Evolutionary conservation across 1,140 invertebrate species (phyloP).

Genomic region (Acromyrmex echinatior): DNA sequence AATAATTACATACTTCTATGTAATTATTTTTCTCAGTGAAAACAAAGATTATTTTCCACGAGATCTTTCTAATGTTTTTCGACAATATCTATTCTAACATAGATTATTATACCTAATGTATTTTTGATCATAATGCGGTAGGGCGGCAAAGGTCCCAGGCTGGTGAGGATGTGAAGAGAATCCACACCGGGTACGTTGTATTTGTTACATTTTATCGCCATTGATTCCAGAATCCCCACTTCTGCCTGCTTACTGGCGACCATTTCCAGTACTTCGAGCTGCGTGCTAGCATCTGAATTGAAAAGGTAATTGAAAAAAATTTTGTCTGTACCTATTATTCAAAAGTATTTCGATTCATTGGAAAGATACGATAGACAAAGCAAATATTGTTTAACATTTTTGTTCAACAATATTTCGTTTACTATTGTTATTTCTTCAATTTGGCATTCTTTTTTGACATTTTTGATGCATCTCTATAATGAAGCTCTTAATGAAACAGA

Average conservation of each 20-base stretch:
- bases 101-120: slow-evolving; percentile 82
- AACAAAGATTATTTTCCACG: neutral
- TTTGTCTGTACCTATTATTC: neutral
- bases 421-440: neutral
- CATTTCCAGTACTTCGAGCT: slow-evolving; percentile 87
- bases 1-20: neutral
- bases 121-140: slow-evolving; percentile 87
- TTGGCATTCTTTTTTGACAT: neutral
- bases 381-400: neutral
- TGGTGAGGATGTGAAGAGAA: slow-evolving; percentile 85
- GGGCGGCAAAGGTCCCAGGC: slow-evolving; percentile 87
- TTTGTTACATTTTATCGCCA: slow-evolving; percentile 84
- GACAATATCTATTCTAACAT: neutral
- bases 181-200: slow-evolving; percentile 83
- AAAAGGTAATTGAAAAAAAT: slow-evolving; percentile 25
- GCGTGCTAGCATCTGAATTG: slow-evolving; percentile 84
- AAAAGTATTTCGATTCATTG: neutral
- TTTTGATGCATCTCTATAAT: neutral
- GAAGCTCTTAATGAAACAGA: neutral
- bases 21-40: neutral
- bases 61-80: neutral
- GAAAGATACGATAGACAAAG: neutral
- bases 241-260: slow-evolving; percentile 87
- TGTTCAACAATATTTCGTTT: neutral
- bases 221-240: slow-evolving; percentile 87